Conservation (phyloP, 2,113 vertebrate species). For the Paralichthys olivaceus region DNA sequence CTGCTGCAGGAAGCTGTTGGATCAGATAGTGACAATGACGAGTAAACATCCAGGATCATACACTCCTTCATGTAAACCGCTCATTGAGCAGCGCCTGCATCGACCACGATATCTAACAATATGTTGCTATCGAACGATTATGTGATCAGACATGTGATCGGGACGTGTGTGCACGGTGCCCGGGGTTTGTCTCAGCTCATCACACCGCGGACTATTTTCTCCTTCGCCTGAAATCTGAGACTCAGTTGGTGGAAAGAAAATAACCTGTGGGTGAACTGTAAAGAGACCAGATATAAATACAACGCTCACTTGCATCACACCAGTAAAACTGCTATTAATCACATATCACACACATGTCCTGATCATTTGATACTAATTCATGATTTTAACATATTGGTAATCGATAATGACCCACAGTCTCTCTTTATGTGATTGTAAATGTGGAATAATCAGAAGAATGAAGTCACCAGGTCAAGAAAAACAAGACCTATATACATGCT, state of each 20-base stretch:
- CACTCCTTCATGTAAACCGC: constrained; percentile 46
- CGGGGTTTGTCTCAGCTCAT: constrained; percentile 37
- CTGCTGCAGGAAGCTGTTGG: constrained; percentile 83
- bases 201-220: constrained; percentile 51
- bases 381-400: background rate
- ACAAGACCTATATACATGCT: constrained; percentile 58
- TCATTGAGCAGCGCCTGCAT: constrained; percentile 1
- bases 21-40: constrained; percentile 75
- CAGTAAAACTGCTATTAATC: constrained; percentile 6
- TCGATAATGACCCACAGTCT: background rate
- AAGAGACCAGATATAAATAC: constrained; percentile 33
- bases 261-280: constrained; percentile 16
- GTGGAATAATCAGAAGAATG: constrained; percentile 26
- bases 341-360: background rate
- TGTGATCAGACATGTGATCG: background rate
- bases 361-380: background rate
- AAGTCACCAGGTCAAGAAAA: constrained; percentile 72
- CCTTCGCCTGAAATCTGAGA: constrained; percentile 50
- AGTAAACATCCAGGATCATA: constrained; percentile 74
- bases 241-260: constrained; percentile 42
- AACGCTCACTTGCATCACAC: constrained; percentile 19
- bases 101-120: background rate
- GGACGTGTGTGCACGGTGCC: background rate
- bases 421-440: background rate
- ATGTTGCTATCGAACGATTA: background rate